Evolutionary conservation across 2,888 invertebrate species (phyloP).

Genomic region (Campaea margaritaria): DNA sequence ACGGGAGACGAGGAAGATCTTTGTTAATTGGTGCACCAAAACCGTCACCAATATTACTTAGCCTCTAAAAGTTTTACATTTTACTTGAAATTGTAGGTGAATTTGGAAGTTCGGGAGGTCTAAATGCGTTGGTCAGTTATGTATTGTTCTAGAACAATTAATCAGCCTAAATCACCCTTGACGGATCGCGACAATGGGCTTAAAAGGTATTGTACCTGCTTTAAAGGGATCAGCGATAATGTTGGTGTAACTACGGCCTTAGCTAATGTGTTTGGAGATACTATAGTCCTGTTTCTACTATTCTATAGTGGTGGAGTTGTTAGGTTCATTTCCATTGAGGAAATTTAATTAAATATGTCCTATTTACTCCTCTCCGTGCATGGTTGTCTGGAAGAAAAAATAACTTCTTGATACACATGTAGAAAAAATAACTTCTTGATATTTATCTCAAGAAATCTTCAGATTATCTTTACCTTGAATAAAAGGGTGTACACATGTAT

Average conservation of each 20-base stretch:
- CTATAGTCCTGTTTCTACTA: too few relatives aligned
- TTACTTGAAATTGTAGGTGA: background rate
- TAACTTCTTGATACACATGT: too few relatives aligned
- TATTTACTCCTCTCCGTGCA: too few relatives aligned
- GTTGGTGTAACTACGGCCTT: background rate
- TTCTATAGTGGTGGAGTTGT: too few relatives aligned
- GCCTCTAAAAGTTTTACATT: background rate
- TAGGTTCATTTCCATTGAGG: too few relatives aligned
- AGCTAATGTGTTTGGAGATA: too few relatives aligned
- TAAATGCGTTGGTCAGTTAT: conserved; percentile 35
- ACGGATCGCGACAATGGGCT: conserved; percentile 64
- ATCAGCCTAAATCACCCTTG: conserved; percentile 67
- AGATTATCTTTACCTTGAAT: too few relatives aligned
- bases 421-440: too few relatives aligned
- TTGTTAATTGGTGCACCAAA: background rate
- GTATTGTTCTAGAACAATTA: conserved; percentile 69
- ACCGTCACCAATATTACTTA: background rate
- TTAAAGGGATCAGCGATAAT: conserved; percentile 53
- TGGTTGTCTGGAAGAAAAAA: too few relatives aligned
- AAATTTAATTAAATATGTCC: too few relatives aligned
- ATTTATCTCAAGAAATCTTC: too few relatives aligned
- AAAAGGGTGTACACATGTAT: too few relatives aligned
- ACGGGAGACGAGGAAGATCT: background rate
- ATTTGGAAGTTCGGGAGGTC: conserved; percentile 20
- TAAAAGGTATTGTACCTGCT: conserved; percentile 68